Percentiles rank a stretch among this genome's conserved stretches.
phyloP scores from a whole-genome alignment of 2,113 vertebrate genomes.

The Colaptes auratus region DNA sequence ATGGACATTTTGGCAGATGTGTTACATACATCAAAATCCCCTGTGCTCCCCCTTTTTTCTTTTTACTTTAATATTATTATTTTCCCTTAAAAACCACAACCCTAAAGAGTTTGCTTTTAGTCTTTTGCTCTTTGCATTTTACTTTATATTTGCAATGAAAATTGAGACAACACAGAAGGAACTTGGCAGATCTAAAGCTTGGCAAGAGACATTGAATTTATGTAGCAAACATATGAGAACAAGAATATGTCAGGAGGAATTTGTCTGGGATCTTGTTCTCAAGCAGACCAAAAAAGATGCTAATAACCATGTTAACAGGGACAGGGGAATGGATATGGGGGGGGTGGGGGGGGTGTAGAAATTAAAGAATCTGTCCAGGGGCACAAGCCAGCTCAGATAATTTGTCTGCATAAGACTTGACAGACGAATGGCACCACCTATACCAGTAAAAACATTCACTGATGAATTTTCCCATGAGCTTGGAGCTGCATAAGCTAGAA shows the following conservation, averaged over 20 bases:
- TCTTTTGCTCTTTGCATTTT: neutral
- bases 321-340: neutral
- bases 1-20: neutral
- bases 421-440: constrained; percentile 5
- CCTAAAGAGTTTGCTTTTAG: neutral
- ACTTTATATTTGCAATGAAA: constrained; percentile 45
- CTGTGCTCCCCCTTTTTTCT: neutral
- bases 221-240: constrained; percentile 45
- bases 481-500: neutral
- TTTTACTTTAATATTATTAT: neutral
- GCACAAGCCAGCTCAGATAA: constrained; percentile 23
- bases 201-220: constrained; percentile 54
- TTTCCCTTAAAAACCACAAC: neutral
- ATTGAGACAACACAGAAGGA: constrained; percentile 46
- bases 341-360: neutral
- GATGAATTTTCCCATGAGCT: neutral
- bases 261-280: constrained; percentile 63
- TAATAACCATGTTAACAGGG: constrained; percentile 59
- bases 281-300: constrained; percentile 42
- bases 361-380: constrained; percentile 42
- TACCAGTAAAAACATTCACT: neutral
- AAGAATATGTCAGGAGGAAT: constrained; percentile 58
- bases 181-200: constrained; percentile 32
- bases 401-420: constrained; percentile 11
- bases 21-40: neutral